Percentiles rank a stretch among this genome's conserved stretches.
phyloP scores from a whole-genome alignment of 2,888 invertebrate species.

The Drosophila mettleri region DNA sequence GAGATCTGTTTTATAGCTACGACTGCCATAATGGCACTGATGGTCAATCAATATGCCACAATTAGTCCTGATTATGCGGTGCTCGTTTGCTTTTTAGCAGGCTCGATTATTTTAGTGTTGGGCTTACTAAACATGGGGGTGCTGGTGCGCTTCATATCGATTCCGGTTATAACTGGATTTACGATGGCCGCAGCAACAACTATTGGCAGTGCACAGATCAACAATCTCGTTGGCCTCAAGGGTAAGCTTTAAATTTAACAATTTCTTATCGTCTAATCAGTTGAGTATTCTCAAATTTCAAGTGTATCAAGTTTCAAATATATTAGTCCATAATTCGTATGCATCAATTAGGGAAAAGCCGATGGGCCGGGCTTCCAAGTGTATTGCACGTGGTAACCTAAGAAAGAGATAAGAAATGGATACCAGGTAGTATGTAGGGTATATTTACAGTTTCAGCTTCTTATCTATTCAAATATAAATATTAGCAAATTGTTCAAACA shows the following conservation, averaged over 20 bases:
- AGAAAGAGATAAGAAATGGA: not conserved
- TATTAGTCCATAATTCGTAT: not conserved
- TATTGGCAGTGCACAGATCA: slow-evolving; percentile 92
- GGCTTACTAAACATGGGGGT: slow-evolving; percentile 93
- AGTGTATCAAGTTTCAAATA: not conserved
- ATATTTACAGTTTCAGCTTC: not conserved
- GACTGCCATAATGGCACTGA: slow-evolving; percentile 94
- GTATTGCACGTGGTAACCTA: not conserved
- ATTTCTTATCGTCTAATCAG: slow-evolving; percentile 10
- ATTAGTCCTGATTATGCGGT: slow-evolving; percentile 90
- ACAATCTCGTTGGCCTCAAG: slow-evolving; percentile 89
- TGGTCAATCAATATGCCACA: slow-evolving; percentile 90
- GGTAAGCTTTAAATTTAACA: slow-evolving; percentile 83
- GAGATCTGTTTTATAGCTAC: slow-evolving; percentile 87
- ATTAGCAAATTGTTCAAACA: not conserved
- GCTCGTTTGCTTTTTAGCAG: slow-evolving; percentile 90
- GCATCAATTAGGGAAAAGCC: not conserved
- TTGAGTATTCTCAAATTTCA: not conserved
- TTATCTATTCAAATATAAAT: slow-evolving; percentile 3
- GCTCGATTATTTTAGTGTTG: slow-evolving; percentile 89
- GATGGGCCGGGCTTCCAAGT: not conserved
- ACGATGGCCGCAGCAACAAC: slow-evolving; percentile 94
- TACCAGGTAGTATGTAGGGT: not conserved
- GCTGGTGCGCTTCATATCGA: slow-evolving; percentile 93
- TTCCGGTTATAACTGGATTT: slow-evolving; percentile 94